phyloP scores from a whole-genome alignment of 1,140 invertebrate genomes.

The Antheraea mylitta region DNA sequence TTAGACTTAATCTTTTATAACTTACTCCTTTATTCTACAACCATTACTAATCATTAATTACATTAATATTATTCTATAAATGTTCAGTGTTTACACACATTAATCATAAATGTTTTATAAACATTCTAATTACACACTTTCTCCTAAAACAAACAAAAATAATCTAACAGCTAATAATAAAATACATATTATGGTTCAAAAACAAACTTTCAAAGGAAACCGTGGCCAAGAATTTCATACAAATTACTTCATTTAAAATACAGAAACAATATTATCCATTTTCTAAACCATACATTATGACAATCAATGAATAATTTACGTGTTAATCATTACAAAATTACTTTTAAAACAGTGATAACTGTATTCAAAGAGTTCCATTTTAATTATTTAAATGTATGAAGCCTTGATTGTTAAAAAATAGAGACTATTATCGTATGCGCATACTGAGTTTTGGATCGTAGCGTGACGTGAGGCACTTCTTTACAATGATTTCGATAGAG shows the following conservation, averaged over 20 bases:
- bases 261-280: slow-evolving; percentile 11
- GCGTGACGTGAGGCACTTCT: slow-evolving; percentile 27
- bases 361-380: slow-evolving; percentile 9
- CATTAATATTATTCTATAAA: no score
- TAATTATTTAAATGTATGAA: slow-evolving; percentile 8
- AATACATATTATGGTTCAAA: not conserved
- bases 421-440: slow-evolving; percentile 12
- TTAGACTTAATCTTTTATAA: no score
- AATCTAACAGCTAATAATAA: not conserved
- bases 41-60: no score
- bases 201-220: not conserved
- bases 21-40: no score
- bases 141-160: not conserved
- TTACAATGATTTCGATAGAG: slow-evolving; percentile 28
- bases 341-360: slow-evolving; percentile 13
- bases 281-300: slow-evolving; percentile 9
- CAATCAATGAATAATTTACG: slow-evolving; percentile 10
- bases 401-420: slow-evolving; percentile 3
- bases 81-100: not conserved
- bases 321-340: slow-evolving; percentile 9
- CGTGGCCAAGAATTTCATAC: not conserved
- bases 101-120: not conserved
- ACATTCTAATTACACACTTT: not conserved
- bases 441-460: slow-evolving; percentile 14
- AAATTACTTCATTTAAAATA: slow-evolving; percentile 10